A percentile compares a stretch with the other conserved stretches of the same genome.
These are phyloP conservation scores for Alauda arvensis DNA, from an alignment of 2,797 vertebrate species.

Conservation along the genomic window DNA sequence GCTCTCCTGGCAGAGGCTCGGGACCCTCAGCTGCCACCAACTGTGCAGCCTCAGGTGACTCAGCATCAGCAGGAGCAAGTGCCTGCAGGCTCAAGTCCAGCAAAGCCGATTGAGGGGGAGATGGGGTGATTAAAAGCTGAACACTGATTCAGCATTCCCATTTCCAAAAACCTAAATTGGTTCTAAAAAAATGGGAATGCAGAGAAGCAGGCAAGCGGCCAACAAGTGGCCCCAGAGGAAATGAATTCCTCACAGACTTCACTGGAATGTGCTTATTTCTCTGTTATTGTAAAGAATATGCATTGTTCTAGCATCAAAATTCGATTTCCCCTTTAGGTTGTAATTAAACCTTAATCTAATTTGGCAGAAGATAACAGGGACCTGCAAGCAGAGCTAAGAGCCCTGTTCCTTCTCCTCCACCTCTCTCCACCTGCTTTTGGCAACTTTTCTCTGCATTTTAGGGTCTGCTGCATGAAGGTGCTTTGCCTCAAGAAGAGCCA, in stretches of 20 bases:
- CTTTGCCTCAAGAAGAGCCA: not conserved
- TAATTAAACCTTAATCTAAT: constrained; percentile 21
- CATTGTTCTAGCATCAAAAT: constrained; percentile 10
- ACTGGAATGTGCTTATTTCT: not conserved
- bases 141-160: constrained; percentile 1
- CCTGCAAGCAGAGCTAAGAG: not conserved
- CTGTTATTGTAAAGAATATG: not conserved
- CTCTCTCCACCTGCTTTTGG: not conserved
- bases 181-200: not conserved
- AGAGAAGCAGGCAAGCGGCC: not conserved
- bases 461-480: not conserved
- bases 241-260: not conserved
- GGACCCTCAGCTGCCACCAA: not conserved
- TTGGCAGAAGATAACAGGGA: not conserved
- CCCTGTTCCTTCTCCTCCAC: not conserved
- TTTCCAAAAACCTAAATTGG: constrained; percentile 1
- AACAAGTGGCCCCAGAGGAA: constrained; percentile 1
- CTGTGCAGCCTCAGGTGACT: not conserved
- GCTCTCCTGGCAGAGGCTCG: not conserved
- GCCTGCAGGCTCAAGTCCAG: constrained; percentile 1
- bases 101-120: not conserved
- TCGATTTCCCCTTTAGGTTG: constrained; percentile 14
- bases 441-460: not conserved
- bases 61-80: not conserved
- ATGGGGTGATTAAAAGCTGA: not conserved